A percentile compares a stretch with the other conserved stretches of the same genome.
These are phyloP conservation scores for Aplysina aerophoba DNA, from an alignment of 37 sponge, comb jelly and placozoan genomes.

Conservation along the genomic window DNA sequence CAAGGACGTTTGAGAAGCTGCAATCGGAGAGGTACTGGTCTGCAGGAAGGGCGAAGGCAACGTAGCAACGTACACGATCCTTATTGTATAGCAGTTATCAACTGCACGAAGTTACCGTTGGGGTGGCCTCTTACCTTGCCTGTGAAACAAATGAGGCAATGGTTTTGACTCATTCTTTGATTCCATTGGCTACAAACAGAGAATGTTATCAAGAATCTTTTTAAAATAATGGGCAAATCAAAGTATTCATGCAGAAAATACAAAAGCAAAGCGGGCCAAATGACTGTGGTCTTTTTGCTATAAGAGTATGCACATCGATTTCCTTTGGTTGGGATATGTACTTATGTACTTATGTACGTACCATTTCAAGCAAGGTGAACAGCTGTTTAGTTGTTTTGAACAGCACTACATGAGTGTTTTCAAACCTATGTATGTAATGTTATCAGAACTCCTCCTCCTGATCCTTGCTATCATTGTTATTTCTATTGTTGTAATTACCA, in stretches of 20 bases:
- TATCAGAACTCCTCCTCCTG: background rate
- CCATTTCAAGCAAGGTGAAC: conserved; percentile 21
- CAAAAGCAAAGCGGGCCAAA: conserved; percentile 26
- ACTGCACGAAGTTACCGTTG: conserved; percentile 20
- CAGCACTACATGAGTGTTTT: conserved; percentile 3
- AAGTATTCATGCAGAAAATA: conserved; percentile 19
- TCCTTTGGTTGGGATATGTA: conserved; percentile 20
- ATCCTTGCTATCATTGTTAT: conserved; percentile 1
- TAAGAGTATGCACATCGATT: conserved; percentile 18
- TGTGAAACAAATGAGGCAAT: conserved; percentile 26
- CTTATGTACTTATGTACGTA: too few species aligned
- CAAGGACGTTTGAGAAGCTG: background rate
- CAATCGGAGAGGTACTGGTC: background rate
- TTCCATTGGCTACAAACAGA: conserved; percentile 16
- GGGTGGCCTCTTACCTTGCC: conserved; percentile 27
- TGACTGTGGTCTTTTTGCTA: conserved; percentile 33
- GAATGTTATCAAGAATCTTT: conserved; percentile 4
- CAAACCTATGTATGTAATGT: conserved; percentile 12
- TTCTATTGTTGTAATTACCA: conserved; percentile 2
- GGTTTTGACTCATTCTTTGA: conserved; percentile 17
- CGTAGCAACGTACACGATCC: conserved; percentile 28
- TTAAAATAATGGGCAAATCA: conserved; percentile 20
- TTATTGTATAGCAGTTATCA: conserved; percentile 22
- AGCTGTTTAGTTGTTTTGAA: conserved; percentile 23
- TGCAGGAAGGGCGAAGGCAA: background rate